Conservation (phyloP, 2,113 vertebrate genomes). For the Crypturellus undulatus region DNA sequence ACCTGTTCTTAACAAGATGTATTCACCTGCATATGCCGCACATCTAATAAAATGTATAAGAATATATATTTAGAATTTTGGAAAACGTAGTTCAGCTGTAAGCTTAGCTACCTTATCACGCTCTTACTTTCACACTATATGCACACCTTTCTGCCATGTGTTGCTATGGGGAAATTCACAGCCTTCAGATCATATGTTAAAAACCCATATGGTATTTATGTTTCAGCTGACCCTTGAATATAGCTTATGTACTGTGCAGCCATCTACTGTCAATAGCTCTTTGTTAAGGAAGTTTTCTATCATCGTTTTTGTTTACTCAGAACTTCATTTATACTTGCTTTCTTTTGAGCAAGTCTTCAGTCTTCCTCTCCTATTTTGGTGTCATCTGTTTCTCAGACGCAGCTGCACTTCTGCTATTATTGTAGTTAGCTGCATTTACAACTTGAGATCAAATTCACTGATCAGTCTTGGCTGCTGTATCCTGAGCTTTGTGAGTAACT, state of each 20-base stretch:
- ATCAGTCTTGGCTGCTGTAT: not conserved
- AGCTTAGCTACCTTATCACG: not conserved
- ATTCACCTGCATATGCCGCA: not conserved
- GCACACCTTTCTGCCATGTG: accelerated
- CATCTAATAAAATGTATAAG: not conserved
- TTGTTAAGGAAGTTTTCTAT: not conserved
- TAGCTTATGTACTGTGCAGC: not conserved
- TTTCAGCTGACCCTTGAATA: not conserved
- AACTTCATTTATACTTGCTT: not conserved
- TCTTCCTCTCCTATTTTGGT: not conserved
- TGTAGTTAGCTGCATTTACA: not conserved
- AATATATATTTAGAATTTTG: not conserved
- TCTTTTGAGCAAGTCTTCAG: not conserved
- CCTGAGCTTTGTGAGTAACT: not conserved
- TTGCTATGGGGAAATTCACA: not conserved
- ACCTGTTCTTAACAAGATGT: not conserved
- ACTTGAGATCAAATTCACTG: not conserved
- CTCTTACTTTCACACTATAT: accelerated
- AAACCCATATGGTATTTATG: not conserved
- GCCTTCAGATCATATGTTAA: not conserved
- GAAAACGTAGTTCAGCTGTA: not conserved
- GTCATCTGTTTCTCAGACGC: not conserved
- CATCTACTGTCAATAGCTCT: not conserved
- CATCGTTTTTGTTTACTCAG: not conserved
- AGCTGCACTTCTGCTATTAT: not conserved